Evolutionary conservation across 2,113 vertebrate genomes (phyloP).

Genomic region (Crotalus tigris): DNA sequence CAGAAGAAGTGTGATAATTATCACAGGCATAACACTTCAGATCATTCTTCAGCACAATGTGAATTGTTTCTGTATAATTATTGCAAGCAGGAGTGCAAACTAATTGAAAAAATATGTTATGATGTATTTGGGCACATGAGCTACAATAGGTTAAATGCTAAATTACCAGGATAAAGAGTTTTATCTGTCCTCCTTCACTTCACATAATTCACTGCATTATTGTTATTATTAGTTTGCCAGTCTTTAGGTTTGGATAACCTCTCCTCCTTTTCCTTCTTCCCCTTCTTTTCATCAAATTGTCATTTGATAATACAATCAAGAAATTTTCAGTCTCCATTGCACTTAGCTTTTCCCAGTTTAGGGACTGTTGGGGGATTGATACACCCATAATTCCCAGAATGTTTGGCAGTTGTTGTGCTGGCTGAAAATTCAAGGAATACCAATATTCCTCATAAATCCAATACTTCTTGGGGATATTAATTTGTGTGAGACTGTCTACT

Average conservation of each 20-base stretch:
- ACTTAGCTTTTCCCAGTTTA: not conserved
- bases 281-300: not conserved
- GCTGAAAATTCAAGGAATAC: not conserved
- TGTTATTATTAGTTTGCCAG: not conserved
- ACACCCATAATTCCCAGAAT: not conserved
- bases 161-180: constrained; percentile 34
- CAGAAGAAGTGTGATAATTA: constrained; percentile 79
- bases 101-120: constrained; percentile 69
- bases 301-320: not conserved
- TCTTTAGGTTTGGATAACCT: not conserved
- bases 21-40: constrained; percentile 75
- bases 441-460: not conserved
- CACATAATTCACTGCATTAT: constrained; percentile 12
- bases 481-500: not conserved
- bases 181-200: constrained; percentile 19
- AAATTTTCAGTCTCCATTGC: not conserved
- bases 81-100: constrained; percentile 71
- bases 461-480: not conserved
- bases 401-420: not conserved
- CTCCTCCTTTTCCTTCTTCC: not conserved
- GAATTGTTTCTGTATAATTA: constrained; percentile 79
- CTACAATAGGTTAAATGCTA: constrained; percentile 65
- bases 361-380: not conserved
- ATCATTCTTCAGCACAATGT: constrained; percentile 69
- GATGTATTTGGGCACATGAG: constrained; percentile 66